Conservation (phyloP, 2,888 invertebrate species). For the Ectemnius cavifrons region DNA sequence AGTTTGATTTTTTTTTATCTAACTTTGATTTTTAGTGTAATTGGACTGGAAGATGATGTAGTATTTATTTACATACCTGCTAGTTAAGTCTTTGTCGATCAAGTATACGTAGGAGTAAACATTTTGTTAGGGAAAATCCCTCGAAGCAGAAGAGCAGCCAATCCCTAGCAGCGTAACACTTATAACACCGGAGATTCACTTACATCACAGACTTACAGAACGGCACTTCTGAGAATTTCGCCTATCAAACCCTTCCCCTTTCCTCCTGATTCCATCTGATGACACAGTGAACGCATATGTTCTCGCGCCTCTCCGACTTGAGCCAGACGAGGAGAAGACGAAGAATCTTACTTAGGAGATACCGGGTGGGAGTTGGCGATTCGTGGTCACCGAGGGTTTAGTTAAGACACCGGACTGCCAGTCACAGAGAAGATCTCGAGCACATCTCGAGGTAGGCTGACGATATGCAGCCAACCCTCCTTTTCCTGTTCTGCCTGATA, state of each 20-base stretch:
- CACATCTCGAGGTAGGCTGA: slow-evolving; percentile 56
- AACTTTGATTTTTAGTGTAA: no score
- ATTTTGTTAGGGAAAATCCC: no score
- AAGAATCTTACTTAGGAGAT: slow-evolving; percentile 45
- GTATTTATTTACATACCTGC: no score
- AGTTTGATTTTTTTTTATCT: no score
- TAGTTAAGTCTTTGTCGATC: no score
- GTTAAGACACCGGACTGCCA: slow-evolving; percentile 45
- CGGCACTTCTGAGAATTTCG: slow-evolving; percentile 55
- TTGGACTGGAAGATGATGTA: no score
- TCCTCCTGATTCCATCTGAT: slow-evolving; percentile 35
- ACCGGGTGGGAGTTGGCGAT: slow-evolving; percentile 50
- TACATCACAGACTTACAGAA: slow-evolving; percentile 50
- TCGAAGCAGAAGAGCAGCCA: slow-evolving; percentile 21
- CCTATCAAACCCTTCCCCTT: slow-evolving; percentile 42
- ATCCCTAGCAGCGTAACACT: slow-evolving; percentile 49
- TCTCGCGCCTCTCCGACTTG: slow-evolving; percentile 27
- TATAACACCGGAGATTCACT: slow-evolving; percentile 42
- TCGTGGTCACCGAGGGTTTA: slow-evolving; percentile 36
- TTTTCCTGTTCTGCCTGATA: slow-evolving; percentile 55
- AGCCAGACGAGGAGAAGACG: slow-evolving; percentile 20
- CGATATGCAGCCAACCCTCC: slow-evolving; percentile 62
- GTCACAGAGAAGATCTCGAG: slow-evolving; percentile 60
- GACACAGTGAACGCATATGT: slow-evolving; percentile 28
- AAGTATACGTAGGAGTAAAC: no score